Percentiles rank a stretch among this genome's conserved stretches.
Evolutionary conservation across 1,140 invertebrate genomes (phyloP).

Genomic region (Ptiloglossa arizonensis): DNA sequence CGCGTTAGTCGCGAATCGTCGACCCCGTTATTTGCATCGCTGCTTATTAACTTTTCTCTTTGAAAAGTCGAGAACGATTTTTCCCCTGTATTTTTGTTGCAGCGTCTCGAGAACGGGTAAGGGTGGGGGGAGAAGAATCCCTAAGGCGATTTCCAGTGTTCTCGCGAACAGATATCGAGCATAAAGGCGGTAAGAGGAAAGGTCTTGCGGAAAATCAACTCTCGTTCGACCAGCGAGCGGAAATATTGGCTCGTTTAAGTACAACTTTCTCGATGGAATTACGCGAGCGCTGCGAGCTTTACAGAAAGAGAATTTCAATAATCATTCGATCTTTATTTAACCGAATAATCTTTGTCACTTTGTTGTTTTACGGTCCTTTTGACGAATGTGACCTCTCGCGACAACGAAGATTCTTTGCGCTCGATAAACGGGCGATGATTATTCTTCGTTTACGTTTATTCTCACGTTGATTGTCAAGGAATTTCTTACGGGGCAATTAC

Average conservation of each 20-base stretch:
- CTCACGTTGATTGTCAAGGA: too few species aligned
- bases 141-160: slow-evolving; percentile 18
- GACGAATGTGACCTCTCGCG: too few species aligned
- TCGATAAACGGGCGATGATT: too few species aligned
- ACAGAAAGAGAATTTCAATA: neutral
- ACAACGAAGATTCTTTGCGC: too few species aligned
- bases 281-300: neutral
- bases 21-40: slow-evolving; percentile 8
- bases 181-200: neutral
- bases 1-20: neutral
- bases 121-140: neutral
- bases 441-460: too few species aligned
- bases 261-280: slow-evolving; percentile 18
- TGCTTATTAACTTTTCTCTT: slow-evolving; percentile 20
- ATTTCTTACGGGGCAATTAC: too few species aligned
- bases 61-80: neutral
- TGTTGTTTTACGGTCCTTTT: too few species aligned
- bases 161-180: slow-evolving; percentile 9
- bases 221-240: neutral
- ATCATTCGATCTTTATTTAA: neutral
- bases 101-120: neutral
- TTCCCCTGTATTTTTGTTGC: neutral
- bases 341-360: neutral
- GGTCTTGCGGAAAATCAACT: slow-evolving; percentile 15
- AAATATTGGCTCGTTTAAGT: slow-evolving; percentile 44